A percentile compares a stretch with the other conserved stretches of the same genome.
Conservation (phyloP, 2,113 vertebrate genomes). For the Erythrocebus patas region DNA sequence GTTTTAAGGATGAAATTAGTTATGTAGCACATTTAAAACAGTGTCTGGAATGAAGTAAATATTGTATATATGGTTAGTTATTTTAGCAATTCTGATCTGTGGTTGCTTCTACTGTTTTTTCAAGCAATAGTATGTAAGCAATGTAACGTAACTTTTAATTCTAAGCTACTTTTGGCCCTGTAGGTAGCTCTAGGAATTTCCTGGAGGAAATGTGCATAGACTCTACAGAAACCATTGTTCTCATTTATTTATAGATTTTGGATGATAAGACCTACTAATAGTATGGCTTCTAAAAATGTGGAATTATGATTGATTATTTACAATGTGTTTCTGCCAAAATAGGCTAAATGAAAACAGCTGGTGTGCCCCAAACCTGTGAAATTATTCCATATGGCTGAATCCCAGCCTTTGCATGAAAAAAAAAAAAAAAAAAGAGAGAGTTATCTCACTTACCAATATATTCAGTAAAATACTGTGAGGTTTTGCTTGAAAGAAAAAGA, state of each 20-base stretch:
- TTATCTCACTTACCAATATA: background rate
- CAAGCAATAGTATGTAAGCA: background rate
- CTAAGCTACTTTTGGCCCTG: background rate
- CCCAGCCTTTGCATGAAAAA: background rate
- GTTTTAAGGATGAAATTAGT: background rate
- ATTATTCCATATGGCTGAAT: background rate
- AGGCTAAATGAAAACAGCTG: background rate
- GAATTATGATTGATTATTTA: background rate
- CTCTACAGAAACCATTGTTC: background rate
- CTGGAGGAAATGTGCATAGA: background rate
- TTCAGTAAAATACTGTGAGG: background rate
- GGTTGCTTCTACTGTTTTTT: background rate
- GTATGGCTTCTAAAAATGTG: background rate
- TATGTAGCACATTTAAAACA: background rate
- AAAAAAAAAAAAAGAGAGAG: background rate
- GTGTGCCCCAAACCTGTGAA: background rate
- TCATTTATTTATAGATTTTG: background rate
- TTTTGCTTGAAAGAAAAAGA: background rate
- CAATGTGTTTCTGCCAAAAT: background rate
- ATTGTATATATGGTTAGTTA: background rate
- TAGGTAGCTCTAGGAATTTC: background rate
- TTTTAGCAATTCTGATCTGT: background rate
- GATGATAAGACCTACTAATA: background rate
- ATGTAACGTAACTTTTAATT: background rate
- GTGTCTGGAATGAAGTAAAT: background rate